These are phyloP conservation scores for Cryptoprocta ferox DNA, from an alignment of 2,797 vertebrate species.

Conservation along the genomic window DNA sequence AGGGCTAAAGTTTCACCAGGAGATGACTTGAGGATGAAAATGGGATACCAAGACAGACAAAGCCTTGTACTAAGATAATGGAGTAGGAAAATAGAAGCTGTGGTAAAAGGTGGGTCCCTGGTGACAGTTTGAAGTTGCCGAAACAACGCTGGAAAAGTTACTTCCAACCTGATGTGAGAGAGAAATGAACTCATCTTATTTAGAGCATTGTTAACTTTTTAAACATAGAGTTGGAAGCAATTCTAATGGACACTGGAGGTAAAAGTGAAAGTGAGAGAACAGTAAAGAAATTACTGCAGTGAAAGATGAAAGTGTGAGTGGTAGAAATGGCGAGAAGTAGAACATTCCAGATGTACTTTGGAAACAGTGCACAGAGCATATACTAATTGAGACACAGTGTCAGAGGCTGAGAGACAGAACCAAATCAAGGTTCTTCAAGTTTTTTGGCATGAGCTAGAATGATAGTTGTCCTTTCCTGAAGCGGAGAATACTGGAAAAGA, in stretches of 20 bases:
- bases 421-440: not conserved
- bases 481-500: not conserved
- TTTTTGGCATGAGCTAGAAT: not conserved
- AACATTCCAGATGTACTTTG: not conserved
- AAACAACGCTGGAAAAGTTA: not conserved
- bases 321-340: not conserved
- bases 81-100: not conserved
- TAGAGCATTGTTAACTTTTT: constrained; percentile 26
- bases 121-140: not conserved
- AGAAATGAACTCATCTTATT: constrained; percentile 10
- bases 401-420: not conserved
- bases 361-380: not conserved
- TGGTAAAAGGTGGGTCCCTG: not conserved
- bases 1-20: not conserved
- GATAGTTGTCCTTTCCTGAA: not conserved
- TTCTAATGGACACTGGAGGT: not conserved
- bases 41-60: not conserved
- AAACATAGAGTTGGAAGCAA: not conserved
- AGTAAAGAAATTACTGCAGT: not conserved
- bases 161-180: not conserved
- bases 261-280: not conserved
- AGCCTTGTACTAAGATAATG: not conserved
- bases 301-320: not conserved
- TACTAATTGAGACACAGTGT: not conserved
- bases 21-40: not conserved